Base-by-base conservation (phyloP, 1,140 invertebrate genomes). In the Dinothrombium tinctorium region DNA sequence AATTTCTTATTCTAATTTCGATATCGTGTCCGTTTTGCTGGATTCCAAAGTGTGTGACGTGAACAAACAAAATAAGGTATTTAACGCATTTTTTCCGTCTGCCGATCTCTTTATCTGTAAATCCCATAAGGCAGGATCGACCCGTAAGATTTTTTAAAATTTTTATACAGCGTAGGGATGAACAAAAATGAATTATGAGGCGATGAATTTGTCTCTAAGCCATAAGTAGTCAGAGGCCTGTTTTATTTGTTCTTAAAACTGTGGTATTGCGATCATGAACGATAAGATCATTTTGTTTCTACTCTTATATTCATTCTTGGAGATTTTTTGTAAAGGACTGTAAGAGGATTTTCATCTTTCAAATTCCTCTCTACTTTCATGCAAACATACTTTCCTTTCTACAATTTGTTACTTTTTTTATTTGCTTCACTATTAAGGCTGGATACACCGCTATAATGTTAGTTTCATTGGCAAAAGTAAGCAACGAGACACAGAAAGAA, bases 391-490 rank as follows among this genome's bases (percentile, higher is more conserved):
- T 2, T 15, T n/a, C 28, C n/a, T 28, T 28, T 28, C n/a, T n/a
- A 29, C 28, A 11, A 29, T 29, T 11, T 29, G 14, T 35, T 42
- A 20, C 19, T 24, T 38, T 39, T 26, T 22, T 31, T 20, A 33
- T 12, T 32, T 43, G 24, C 21, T n/a, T 17, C 11, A 22, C 19
- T n/a, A 15, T 21, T 36, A 26, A 58, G 47, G 83, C 84, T 41
- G 86, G 84, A 33, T 90, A 89, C 58, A 83, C 83, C 0, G 70
- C 77, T 46, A 70, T 83, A 24, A 92, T 92, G 84, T 61, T 92
- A 41, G 80, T 83, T 5, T 76, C 83, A 28, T 60, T 92, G 36
- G 76, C 80, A 4, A 69, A 78, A 57, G 63, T 84, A 15, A 66
- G 69, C 41, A 74, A 73, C 43, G 67, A 74, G 35, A 70, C 73